These are phyloP conservation scores for Oncorhynchus mykiss DNA, from an alignment of 2,113 vertebrate genomes.

Conservation along the genomic window DNA sequence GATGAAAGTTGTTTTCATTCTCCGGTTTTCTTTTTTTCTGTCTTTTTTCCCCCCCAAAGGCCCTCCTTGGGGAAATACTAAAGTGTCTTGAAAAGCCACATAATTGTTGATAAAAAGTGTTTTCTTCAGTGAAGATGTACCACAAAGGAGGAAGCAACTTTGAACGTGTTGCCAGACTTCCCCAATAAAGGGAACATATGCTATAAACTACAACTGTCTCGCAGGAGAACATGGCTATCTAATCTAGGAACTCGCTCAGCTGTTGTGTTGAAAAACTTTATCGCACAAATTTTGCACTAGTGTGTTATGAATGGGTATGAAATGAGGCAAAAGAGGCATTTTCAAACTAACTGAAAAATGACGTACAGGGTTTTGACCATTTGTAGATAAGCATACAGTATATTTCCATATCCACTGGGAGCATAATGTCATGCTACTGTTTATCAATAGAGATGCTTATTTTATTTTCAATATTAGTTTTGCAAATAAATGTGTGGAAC, in stretches of 20 bases:
- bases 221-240: conserved; percentile 52
- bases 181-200: conserved; percentile 63
- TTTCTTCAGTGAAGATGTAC: conserved; percentile 77
- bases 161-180: conserved; percentile 36
- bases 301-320: conserved; percentile 84
- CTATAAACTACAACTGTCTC: conserved; percentile 49
- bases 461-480: conserved; percentile 52
- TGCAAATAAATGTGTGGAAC: conserved; percentile 39
- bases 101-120: conserved; percentile 48
- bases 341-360: conserved; percentile 59
- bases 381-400: conserved; percentile 86
- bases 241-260: conserved; percentile 52
- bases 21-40: neutral
- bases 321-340: conserved; percentile 49
- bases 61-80: conserved; percentile 59
- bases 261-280: conserved; percentile 75
- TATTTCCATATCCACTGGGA: conserved; percentile 61
- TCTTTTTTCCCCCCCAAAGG: conserved; percentile 23
- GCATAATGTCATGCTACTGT: conserved; percentile 49
- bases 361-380: conserved; percentile 90
- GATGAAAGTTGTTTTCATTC: conserved; percentile 58
- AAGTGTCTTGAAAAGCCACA: conserved; percentile 47
- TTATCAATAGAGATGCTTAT: neutral
- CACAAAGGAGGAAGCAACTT: conserved; percentile 58
- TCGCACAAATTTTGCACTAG: conserved; percentile 99